phyloP scores from a whole-genome alignment of 1,140 invertebrate species.

The Dufourea novaeangliae region DNA sequence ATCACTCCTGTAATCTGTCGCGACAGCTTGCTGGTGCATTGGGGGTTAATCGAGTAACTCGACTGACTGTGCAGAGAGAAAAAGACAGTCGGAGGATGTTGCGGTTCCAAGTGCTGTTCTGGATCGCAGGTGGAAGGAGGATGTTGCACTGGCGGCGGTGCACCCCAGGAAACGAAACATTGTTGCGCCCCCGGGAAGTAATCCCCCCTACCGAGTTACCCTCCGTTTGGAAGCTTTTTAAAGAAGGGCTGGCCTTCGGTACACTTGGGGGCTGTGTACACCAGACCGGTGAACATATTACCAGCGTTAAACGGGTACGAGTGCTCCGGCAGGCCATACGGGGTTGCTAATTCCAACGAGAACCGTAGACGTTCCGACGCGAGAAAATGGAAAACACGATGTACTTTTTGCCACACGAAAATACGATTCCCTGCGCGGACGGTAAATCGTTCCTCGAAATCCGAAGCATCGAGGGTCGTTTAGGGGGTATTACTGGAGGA shows the following conservation, averaged over 20 bases:
- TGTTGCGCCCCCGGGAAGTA: slow-evolving; percentile 60
- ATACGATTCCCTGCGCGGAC: too few species aligned
- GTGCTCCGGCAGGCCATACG: slow-evolving; percentile 60
- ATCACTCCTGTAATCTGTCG: neutral
- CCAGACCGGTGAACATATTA: slow-evolving; percentile 44
- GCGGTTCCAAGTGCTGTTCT: slow-evolving; percentile 67
- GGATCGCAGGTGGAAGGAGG: slow-evolving; percentile 61
- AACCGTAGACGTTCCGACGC: too few species aligned
- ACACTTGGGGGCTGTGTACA: too few species aligned
- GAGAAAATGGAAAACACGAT: too few species aligned
- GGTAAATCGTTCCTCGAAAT: too few species aligned
- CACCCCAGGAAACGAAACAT: slow-evolving; percentile 50
- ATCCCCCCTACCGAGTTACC: slow-evolving; percentile 14
- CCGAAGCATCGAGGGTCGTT: too few species aligned
- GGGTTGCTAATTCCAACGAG: neutral
- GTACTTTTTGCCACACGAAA: too few species aligned
- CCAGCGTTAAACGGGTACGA: neutral
- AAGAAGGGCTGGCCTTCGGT: neutral
- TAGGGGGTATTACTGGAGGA: too few species aligned
- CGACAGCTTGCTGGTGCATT: neutral
- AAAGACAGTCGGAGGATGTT: slow-evolving; percentile 62
- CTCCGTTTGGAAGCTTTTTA: neutral
- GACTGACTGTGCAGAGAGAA: slow-evolving; percentile 65
- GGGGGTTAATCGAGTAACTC: slow-evolving; percentile 45
- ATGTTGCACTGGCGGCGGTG: slow-evolving; percentile 54